Evolutionary conservation across 2,797 vertebrate species (phyloP).

Genomic region (Zalophus californianus): DNA sequence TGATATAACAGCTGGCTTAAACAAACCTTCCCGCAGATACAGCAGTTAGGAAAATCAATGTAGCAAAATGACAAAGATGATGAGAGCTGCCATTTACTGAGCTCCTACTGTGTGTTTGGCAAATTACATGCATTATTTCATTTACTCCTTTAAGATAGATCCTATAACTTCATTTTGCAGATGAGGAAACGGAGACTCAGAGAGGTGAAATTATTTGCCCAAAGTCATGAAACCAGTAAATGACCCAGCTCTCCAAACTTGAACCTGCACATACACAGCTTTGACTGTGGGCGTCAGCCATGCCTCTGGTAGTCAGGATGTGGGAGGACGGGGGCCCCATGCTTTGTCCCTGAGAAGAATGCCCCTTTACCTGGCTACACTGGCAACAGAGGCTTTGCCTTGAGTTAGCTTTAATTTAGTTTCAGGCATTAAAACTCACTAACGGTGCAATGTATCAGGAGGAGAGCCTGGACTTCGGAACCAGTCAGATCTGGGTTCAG

Average conservation of each 20-base stretch:
- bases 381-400: constrained; percentile 55
- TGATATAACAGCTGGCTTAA: background rate
- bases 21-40: background rate
- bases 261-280: background rate
- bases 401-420: constrained; percentile 80
- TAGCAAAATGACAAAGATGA: background rate
- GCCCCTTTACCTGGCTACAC: background rate
- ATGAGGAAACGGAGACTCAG: background rate
- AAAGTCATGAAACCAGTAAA: background rate
- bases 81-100: background rate
- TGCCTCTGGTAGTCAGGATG: background rate
- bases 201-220: background rate
- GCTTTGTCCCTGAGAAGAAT: constrained; percentile 5
- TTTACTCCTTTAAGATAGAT: background rate
- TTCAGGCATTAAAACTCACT: constrained; percentile 87
- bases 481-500: background rate
- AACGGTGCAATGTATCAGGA: background rate
- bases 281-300: background rate
- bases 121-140: background rate
- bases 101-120: background rate
- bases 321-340: background rate
- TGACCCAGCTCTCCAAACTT: background rate
- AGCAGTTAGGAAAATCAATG: background rate
- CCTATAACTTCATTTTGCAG: background rate
- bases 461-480: background rate